These are phyloP conservation scores for Pasiphila rectangulata DNA, from an alignment of 2,888 invertebrate genomes.

Conservation along the genomic window DNA sequence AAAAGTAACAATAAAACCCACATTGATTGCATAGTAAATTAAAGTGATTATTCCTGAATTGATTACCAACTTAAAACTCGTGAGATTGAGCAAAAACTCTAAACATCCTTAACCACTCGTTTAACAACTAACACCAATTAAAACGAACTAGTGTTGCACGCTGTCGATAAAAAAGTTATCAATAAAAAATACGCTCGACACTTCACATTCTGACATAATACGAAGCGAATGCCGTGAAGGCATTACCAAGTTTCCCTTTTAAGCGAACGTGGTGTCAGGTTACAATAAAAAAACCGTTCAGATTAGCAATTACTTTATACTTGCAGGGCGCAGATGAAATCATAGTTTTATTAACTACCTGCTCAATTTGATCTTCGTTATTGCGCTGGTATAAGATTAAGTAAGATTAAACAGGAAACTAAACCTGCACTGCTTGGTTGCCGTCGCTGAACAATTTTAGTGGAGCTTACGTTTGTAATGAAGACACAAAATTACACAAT, in stretches of 20 bases:
- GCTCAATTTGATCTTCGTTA: background rate
- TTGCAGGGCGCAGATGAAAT: conserved; percentile 23
- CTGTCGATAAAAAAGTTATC: conserved; percentile 64
- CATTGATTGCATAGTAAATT: background rate
- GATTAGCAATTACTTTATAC: conserved; percentile 62
- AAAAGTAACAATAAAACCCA: no score
- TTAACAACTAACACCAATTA: conserved; percentile 54
- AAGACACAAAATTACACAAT: no score
- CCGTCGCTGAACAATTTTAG: no score
- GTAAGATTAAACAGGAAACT: no score
- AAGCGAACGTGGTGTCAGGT: conserved; percentile 65
- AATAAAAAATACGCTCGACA: conserved; percentile 52
- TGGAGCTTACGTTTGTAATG: no score
- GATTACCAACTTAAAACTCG: background rate
- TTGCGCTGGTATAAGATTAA: no score
- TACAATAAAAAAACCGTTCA: conserved; percentile 51
- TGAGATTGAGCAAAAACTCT: conserved; percentile 22
- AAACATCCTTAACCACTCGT: conserved; percentile 34
- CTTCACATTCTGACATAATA: conserved; percentile 56
- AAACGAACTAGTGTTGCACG: conserved; percentile 61
- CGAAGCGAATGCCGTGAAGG: conserved; percentile 68
- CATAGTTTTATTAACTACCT: conserved; percentile 1
- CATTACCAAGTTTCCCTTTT: conserved; percentile 71
- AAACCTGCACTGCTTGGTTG: no score
- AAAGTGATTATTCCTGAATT: background rate